Conservation (phyloP, 2,888 invertebrate species). For the Caenorhabditis drosophilae region DNA sequence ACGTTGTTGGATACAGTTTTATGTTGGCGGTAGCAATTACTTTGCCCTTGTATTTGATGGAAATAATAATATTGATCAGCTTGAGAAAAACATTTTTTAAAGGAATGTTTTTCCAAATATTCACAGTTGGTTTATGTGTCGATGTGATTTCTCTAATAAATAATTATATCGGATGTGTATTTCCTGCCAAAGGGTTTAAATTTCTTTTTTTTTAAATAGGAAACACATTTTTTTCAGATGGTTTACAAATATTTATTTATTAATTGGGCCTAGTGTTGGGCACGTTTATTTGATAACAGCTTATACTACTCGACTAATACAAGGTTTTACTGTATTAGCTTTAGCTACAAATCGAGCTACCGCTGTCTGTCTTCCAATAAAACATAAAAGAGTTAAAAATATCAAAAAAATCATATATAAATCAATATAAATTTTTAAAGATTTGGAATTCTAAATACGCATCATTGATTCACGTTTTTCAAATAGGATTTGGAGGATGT, state of each 20-base stretch:
- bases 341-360: conserved; percentile 45
- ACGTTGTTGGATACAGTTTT: conserved; percentile 29
- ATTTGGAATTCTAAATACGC: conserved; percentile 43
- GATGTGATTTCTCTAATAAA: conserved; percentile 43
- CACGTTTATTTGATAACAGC: conserved; percentile 44
- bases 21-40: conserved; percentile 36
- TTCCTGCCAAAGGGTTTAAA: conserved; percentile 37
- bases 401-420: neutral
- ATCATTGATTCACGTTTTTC: conserved; percentile 25
- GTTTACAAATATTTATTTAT: conserved; percentile 39
- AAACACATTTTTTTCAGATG: conserved; percentile 27
- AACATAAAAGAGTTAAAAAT: conserved; percentile 38
- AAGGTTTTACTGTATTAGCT: conserved; percentile 41
- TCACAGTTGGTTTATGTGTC: conserved; percentile 38
- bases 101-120: conserved; percentile 52
- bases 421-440: no score
- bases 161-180: conserved; percentile 46
- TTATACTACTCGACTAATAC: conserved; percentile 40
- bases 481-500: conserved; percentile 31
- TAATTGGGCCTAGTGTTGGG: conserved; percentile 38
- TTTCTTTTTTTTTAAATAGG: neutral
- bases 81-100: conserved; percentile 34
- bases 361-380: conserved; percentile 45
- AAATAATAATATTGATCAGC: conserved; percentile 37
- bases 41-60: conserved; percentile 31